These are phyloP conservation scores for Pardalotus punctatus DNA, from an alignment of 2,113 vertebrate species.

Conservation along the genomic window DNA sequence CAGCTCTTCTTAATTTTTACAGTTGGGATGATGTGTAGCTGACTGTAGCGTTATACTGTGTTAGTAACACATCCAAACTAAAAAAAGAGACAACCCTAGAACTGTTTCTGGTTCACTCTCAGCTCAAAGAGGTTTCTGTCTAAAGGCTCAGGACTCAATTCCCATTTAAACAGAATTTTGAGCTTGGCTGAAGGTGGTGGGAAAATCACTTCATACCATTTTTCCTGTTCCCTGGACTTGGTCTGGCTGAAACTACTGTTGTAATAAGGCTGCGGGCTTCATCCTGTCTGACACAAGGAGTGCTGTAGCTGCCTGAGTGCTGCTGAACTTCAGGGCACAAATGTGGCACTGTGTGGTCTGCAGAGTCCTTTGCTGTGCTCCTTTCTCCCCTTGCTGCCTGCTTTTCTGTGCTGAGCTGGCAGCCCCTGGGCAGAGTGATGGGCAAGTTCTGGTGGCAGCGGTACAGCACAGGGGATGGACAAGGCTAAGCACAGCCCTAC, in stretches of 20 bases:
- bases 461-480: neutral
- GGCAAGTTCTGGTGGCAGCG: neutral
- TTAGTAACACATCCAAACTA: conserved; percentile 66
- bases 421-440: neutral
- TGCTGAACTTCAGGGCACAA: neutral
- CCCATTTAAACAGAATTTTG: conserved; percentile 4
- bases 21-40: conserved; percentile 69
- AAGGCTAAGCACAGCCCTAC: neutral
- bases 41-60: conserved; percentile 64
- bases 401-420: neutral
- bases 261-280: neutral
- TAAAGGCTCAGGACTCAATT: conserved; percentile 26
- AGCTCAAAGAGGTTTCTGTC: conserved; percentile 25
- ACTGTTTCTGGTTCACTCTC: conserved; percentile 42
- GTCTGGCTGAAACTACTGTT: neutral
- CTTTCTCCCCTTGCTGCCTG: neutral
- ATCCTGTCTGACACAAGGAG: neutral
- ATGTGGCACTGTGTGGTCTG: neutral
- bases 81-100: conserved; percentile 58
- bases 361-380: neutral
- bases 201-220: neutral
- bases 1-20: conserved; percentile 69
- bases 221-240: neutral
- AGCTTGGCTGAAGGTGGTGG: neutral
- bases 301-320: neutral